Percentiles rank a stretch among this genome's conserved stretches.
Conservation (phyloP, 2,797 vertebrate genomes). For the Tympanoctomys barrerae region DNA sequence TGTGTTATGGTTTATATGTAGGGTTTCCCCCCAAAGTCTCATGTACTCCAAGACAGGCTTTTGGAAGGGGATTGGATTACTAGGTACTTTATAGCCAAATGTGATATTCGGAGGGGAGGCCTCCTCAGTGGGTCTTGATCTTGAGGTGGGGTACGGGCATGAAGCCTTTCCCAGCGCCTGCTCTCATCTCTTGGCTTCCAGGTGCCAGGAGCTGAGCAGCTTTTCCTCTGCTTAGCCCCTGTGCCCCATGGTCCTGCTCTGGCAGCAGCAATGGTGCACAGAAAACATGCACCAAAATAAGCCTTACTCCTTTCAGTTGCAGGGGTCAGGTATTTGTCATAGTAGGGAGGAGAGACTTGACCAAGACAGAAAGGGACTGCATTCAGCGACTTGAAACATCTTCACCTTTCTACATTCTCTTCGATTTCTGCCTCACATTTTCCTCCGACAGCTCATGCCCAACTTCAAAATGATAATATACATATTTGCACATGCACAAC, state of each 20-base stretch:
- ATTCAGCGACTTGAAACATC: conserved; percentile 10
- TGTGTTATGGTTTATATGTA: background rate
- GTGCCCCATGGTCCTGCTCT: background rate
- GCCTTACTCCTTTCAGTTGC: background rate
- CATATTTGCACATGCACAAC: background rate
- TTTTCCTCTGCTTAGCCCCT: background rate
- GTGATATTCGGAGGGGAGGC: background rate
- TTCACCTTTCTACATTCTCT: conserved; percentile 12
- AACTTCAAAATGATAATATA: conserved; percentile 14
- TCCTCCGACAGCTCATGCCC: background rate
- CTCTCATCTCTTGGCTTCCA: background rate
- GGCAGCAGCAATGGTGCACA: background rate
- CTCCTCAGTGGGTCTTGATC: background rate
- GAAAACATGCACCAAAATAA: background rate
- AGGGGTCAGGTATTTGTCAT: background rate
- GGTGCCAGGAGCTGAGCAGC: background rate
- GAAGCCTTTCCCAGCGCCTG: background rate
- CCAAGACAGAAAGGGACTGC: background rate
- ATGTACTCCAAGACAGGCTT: background rate
- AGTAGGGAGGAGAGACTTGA: background rate
- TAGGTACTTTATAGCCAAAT: background rate
- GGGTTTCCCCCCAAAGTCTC: background rate
- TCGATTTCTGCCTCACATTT: background rate
- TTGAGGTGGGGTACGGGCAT: background rate
- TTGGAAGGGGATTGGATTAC: background rate